These are phyloP conservation scores for Calephelis virginiensis DNA, from an alignment of 1,140 invertebrate genomes.

Conservation along the genomic window DNA sequence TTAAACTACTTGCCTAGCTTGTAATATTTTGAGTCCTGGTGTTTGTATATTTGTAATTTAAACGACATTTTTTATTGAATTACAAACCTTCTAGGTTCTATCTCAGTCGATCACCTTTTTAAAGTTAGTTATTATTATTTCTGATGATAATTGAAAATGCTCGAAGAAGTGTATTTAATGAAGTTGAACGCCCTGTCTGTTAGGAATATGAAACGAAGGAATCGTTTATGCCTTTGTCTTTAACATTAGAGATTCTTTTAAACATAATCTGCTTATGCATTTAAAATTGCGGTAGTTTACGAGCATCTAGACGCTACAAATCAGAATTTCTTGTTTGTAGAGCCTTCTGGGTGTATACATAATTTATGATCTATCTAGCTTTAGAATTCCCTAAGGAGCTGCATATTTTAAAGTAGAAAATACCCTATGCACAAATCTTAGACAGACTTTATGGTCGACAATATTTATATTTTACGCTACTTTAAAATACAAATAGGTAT, in stretches of 20 bases:
- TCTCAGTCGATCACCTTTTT: no score
- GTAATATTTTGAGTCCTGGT: no score
- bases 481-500: no score
- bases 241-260: constrained; percentile 5
- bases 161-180: no score
- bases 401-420: constrained; percentile 8
- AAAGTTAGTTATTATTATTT: no score
- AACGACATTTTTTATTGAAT: no score
- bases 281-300: constrained; percentile 7
- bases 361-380: constrained; percentile 12
- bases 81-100: no score
- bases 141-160: no score
- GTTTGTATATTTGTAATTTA: no score
- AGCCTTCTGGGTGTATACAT: background rate
- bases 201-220: background rate
- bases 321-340: constrained; percentile 10
- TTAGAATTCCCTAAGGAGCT: constrained; percentile 3
- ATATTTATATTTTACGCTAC: no score
- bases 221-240: background rate
- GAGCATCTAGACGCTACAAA: constrained; percentile 1
- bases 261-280: constrained; percentile 12
- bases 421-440: background rate
- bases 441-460: background rate
- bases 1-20: no score
- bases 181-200: no score